Conservation (phyloP, 2,113 vertebrate species). For the Stomatorhinus ivindoensis region DNA sequence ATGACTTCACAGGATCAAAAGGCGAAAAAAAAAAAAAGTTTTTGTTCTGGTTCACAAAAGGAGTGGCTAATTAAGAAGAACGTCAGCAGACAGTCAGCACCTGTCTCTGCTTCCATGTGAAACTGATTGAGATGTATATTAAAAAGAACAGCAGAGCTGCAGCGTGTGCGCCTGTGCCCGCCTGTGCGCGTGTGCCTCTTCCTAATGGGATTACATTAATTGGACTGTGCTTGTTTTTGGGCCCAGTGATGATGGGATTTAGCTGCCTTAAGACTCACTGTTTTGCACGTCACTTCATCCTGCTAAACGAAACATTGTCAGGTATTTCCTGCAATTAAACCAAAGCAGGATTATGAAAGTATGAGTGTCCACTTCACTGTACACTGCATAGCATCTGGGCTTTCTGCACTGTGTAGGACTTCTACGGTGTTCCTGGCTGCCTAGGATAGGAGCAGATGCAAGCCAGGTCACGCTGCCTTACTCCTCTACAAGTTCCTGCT, state of each 20-base stretch:
- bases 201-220: slow-evolving; percentile 49
- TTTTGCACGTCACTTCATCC: slow-evolving; percentile 36
- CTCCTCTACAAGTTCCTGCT: not conserved
- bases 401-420: slow-evolving; percentile 10
- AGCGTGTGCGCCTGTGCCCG: slow-evolving; percentile 16
- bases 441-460: not conserved
- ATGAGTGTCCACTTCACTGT: not conserved
- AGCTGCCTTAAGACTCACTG: slow-evolving; percentile 39
- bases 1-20: slow-evolving; percentile 1
- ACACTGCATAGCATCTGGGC: not conserved
- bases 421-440: not conserved
- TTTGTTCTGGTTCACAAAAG: slow-evolving; percentile 30
- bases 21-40: slow-evolving; percentile 12
- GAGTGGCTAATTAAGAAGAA: slow-evolving; percentile 45
- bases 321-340: slow-evolving; percentile 28
- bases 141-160: slow-evolving; percentile 35
- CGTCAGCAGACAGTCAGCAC: not conserved
- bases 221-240: slow-evolving; percentile 46
- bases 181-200: slow-evolving; percentile 13
- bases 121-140: slow-evolving; percentile 33
- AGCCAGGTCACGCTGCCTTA: not conserved
- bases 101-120: slow-evolving; percentile 25
- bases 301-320: slow-evolving; percentile 27
- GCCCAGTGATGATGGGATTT: slow-evolving; percentile 53
- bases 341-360: slow-evolving; percentile 26